Evolutionary conservation across 2,888 invertebrate genomes (phyloP).

Genomic region (Cephus spinipes): DNA sequence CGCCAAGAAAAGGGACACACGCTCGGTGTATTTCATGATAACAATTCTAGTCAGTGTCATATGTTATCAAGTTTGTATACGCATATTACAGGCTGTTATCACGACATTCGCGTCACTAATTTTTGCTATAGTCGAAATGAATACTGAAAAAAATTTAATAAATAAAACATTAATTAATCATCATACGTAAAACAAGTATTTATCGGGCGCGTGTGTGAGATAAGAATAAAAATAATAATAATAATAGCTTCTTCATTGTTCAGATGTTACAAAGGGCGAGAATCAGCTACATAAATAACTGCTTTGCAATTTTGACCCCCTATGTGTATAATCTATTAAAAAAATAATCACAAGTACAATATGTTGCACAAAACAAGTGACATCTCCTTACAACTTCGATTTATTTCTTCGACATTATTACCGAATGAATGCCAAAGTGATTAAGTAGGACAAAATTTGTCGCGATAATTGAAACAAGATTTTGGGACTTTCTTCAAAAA

Average conservation of each 20-base stretch:
- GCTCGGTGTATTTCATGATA: not conserved
- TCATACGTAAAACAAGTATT: no score
- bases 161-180: no score
- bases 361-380: not conserved
- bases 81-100: not conserved
- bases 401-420: not conserved
- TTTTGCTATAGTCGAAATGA: not conserved
- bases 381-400: not conserved
- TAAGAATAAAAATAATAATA: no score
- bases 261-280: no score
- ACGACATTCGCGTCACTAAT: not conserved
- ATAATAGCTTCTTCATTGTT: no score
- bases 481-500: not conserved
- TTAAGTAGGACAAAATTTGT: not conserved
- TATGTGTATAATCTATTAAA: no score
- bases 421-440: not conserved
- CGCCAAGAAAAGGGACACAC: not conserved
- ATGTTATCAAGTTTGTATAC: not conserved
- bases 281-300: no score
- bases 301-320: no score
- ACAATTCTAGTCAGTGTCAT: not conserved
- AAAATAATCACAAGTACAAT: not conserved
- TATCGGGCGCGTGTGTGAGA: no score
- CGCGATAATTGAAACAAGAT: not conserved
- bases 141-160: not conserved